Base-by-base conservation (phyloP, 1,140 invertebrate genomes). In the Varroa destructor region DNA sequence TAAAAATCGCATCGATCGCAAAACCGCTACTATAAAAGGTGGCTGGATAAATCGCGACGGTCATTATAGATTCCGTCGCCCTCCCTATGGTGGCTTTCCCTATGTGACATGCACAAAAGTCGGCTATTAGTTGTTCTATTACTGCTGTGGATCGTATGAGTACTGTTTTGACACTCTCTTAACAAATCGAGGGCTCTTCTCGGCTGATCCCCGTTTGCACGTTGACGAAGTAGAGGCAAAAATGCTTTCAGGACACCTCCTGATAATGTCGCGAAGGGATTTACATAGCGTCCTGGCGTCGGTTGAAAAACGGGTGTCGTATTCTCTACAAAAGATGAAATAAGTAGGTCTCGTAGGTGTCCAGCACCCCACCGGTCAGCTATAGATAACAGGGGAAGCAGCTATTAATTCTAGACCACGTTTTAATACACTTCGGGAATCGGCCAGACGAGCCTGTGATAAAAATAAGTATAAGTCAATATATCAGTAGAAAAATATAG, bases 291-390 rank as follows among this genome's bases (percentile, higher is more conserved):
- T 12, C 14, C 12, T 2, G 46, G 14, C 40, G 40, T 43, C 10
- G 61, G 61, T 2, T 46, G 40, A 46, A 67, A 40, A 67, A 67
- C 36, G 14, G 12, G 10, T 46, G 14, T 37, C 12, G 40, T 14
- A 8, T 67, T 67, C 3, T 67, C 46, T 10, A 67, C 61, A 37
- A 67, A 67, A 14, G 36, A 12, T 3, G 61, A n/a, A 37, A 40
- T 14, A 2, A 67, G 61, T 12, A 43, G 61, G 8, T 67, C 61
- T 40, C 61, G 61, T 4, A 43, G 12, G 40, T 46, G 40, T 25
- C 61, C 2, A 1, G 61, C 61, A 3, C 61, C 61, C 61, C 61
- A 67, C 1, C 61, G 10, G 61, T 67, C 61, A 3, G 61, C 61
- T 37, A 67, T 12, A 1, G 61, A 40, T 67, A 67, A 37, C 12